Evolutionary conservation across 2,797 vertebrate species (phyloP).

Genomic region (Rhinella marina): DNA sequence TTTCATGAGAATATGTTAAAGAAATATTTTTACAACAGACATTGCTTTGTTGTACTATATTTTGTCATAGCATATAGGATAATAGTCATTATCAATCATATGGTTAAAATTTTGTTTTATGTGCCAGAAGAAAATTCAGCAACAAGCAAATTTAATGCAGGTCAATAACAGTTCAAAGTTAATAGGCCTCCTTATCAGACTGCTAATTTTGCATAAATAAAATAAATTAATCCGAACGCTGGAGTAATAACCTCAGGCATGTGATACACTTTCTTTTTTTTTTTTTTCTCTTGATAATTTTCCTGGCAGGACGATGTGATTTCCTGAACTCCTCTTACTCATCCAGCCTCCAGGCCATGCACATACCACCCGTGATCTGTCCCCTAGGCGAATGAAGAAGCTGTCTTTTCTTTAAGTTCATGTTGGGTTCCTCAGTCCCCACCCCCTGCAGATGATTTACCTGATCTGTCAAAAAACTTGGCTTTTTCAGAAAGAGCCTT

Average conservation of each 20-base stretch:
- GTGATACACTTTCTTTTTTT: constrained; percentile 24
- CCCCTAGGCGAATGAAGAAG: constrained; percentile 27
- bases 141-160: background rate
- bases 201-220: constrained; percentile 35
- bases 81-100: constrained; percentile 26
- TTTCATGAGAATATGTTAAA: background rate
- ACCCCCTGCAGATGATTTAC: constrained; percentile 41
- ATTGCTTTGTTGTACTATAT: background rate
- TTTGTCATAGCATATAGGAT: background rate
- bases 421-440: constrained; percentile 6
- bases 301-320: constrained; percentile 45
- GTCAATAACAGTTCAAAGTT: constrained; percentile 7
- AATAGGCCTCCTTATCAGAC: constrained; percentile 21
- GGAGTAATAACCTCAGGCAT: constrained; percentile 24
- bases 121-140: background rate
- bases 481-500: constrained; percentile 27
- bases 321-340: constrained; percentile 39
- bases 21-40: background rate
- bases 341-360: constrained; percentile 24
- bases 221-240: constrained; percentile 33
- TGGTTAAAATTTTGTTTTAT: background rate
- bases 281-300: constrained; percentile 16
- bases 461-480: constrained; percentile 41
- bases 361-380: constrained; percentile 57
- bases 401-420: constrained; percentile 48